phyloP scores from a whole-genome alignment of 2,797 vertebrate species.

The Falco columbarius region DNA sequence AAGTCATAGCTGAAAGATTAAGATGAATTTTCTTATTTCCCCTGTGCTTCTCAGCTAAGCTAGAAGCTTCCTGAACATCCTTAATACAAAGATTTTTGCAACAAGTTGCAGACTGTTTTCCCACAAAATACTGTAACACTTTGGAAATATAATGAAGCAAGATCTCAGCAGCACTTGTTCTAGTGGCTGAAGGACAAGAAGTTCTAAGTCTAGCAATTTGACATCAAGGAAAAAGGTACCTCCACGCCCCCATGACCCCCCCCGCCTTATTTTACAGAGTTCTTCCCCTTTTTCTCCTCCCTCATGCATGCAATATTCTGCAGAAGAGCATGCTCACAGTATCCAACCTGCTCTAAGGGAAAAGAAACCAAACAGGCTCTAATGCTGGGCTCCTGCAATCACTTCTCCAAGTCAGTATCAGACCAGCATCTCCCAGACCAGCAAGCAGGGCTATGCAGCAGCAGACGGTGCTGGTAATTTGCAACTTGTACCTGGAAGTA shows the following conservation, averaged over 20 bases:
- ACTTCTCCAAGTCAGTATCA: background rate
- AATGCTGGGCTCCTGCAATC: background rate
- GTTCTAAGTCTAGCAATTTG: background rate
- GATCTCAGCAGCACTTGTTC: background rate
- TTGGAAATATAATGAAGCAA: background rate
- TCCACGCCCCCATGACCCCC: too few relatives aligned
- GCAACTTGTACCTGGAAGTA: background rate
- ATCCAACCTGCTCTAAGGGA: background rate
- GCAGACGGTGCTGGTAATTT: background rate
- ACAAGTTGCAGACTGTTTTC: background rate
- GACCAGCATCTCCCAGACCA: background rate
- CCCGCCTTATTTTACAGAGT: background rate
- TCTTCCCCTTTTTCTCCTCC: background rate
- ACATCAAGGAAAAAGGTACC: background rate
- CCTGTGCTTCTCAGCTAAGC: background rate
- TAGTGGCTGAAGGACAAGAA: background rate
- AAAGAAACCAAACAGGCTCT: background rate
- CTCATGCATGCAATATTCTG: background rate
- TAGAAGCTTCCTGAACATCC: background rate
- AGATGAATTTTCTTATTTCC: background rate
- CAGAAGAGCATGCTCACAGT: background rate
- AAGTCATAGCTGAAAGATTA: slow-evolving; percentile 1
- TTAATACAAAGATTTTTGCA: background rate
- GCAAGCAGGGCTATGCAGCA: background rate
- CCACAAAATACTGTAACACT: background rate